Base-by-base conservation (phyloP, 2,797 vertebrate species). In the Ptychadena robeensis region DNA sequence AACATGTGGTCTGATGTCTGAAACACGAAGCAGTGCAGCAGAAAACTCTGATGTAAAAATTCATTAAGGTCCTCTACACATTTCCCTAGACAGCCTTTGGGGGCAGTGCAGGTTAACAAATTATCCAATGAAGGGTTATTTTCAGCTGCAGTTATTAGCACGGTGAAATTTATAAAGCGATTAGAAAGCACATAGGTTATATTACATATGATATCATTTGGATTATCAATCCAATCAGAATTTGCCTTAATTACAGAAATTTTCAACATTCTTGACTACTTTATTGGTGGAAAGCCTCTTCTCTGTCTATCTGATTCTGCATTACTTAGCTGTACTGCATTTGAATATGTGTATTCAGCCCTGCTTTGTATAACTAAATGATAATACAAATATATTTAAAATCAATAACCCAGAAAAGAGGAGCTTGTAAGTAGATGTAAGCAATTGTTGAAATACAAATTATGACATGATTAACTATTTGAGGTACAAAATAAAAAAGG, bases 71-170 rank as follows among this genome's bases (percentile, higher is more conserved):
- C 57, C 0, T 0, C 53, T 12, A 15, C 73, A 22, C 0, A 31
- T 87, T 87, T 86, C 31, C 64, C 30, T 65, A 0, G 2, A 2
- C 34, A 71, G 86, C 88, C 90, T 88, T 85, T 87, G 86, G 87
- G 70, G 88, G 88, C 65, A 57, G 89, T 92, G 85, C 82, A 90
- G 89, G 85, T 86, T 85, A 91, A 91, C 86, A 86, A 91, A 88
- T 88, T 68, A 14, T 5, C 4, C 30, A 7, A 44, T 9, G 15
- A 28, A 1, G 27, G 34, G 10, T 32, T 0, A 0, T 15, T 57
- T 63, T 73, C 1, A 30, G 44, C 69, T n/a, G 67, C 57, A 80
- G 25, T 35, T 80, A n/a, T 64, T 40, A 68, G 30, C 61, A 48
- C 35, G 32, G 35, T 73, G 27, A 48, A 57, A 34, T 73, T 10